Percentiles rank a stretch among this genome's conserved stretches.
These are phyloP conservation scores for Falco columbarius DNA, from an alignment of 2,797 vertebrate genomes.

Conservation along the genomic window DNA sequence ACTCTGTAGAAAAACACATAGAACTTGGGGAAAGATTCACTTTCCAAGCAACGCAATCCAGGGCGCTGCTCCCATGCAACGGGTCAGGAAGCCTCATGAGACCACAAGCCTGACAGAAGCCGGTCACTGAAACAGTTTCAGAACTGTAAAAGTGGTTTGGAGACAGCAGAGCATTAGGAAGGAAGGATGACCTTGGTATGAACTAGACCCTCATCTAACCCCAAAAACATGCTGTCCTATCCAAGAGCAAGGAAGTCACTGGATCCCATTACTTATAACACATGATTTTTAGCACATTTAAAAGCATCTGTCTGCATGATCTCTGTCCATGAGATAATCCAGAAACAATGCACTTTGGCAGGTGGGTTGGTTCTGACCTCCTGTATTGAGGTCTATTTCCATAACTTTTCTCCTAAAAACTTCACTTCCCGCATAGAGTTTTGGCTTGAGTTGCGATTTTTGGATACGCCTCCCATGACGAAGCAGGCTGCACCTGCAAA, in stretches of 20 bases:
- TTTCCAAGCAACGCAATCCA: not conserved
- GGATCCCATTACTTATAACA: not conserved
- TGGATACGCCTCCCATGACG: fast-evolving
- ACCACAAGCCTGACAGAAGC: not conserved
- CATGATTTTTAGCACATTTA: not conserved
- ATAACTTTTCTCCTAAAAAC: not conserved
- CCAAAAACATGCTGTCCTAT: not conserved
- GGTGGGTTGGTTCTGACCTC: not conserved
- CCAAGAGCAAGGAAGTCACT: not conserved
- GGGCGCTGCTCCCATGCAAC: not conserved
- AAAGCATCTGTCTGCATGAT: not conserved
- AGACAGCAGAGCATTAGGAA: not conserved
- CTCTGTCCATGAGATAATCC: not conserved
- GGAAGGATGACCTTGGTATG: not conserved
- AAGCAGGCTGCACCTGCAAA: not conserved
- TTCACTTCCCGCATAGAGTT: not conserved
- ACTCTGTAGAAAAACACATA: not conserved
- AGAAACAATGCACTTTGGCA: not conserved
- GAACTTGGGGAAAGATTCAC: not conserved
- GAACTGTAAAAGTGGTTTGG: not conserved
- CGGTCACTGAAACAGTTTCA: not conserved
- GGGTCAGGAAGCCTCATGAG: not conserved
- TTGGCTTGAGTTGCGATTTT: not conserved
- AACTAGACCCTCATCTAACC: not conserved
- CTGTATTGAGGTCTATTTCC: not conserved